Conservation (phyloP, 2,113 vertebrate species). For the Lycaon pictus region DNA sequence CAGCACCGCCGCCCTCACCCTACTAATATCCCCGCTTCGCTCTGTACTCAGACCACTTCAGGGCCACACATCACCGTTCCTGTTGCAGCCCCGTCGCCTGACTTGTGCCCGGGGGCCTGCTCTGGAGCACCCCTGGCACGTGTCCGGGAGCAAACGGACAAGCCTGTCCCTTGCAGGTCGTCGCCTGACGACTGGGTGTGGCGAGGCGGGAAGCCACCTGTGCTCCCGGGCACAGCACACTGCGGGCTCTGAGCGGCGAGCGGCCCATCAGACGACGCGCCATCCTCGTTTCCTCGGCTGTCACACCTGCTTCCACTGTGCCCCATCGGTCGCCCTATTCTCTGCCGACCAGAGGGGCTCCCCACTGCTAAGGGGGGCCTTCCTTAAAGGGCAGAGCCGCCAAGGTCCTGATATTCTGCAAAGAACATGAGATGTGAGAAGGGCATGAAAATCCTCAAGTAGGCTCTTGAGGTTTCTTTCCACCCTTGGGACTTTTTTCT, state of each 20-base stretch:
- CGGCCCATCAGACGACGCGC: neutral
- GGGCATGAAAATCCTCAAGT: neutral
- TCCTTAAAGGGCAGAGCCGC: slow-evolving; percentile 2
- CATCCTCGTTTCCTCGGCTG: neutral
- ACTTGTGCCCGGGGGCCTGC: neutral
- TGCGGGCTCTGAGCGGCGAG: neutral
- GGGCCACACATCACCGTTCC: neutral
- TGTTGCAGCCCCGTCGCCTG: neutral
- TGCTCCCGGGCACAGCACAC: neutral
- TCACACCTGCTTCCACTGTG: neutral
- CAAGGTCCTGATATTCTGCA: neutral
- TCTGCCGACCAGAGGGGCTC: neutral
- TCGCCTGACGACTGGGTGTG: too few species aligned
- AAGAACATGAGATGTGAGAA: neutral
- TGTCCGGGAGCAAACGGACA: neutral
- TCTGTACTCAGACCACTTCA: neutral
- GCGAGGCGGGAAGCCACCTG: neutral
- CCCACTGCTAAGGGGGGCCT: neutral
- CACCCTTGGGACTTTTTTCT: neutral
- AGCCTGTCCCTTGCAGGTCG: too few species aligned
- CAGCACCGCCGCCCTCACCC: neutral
- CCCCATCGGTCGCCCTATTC: slow-evolving; percentile 54
- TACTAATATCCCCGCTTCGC: neutral
- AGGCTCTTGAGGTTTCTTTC: slow-evolving; percentile 27
- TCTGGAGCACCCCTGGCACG: neutral